A percentile compares a stretch with the other conserved stretches of the same genome.
phyloP scores from a whole-genome alignment of 2,797 vertebrate species.

The Scomberomorus guttatus region DNA sequence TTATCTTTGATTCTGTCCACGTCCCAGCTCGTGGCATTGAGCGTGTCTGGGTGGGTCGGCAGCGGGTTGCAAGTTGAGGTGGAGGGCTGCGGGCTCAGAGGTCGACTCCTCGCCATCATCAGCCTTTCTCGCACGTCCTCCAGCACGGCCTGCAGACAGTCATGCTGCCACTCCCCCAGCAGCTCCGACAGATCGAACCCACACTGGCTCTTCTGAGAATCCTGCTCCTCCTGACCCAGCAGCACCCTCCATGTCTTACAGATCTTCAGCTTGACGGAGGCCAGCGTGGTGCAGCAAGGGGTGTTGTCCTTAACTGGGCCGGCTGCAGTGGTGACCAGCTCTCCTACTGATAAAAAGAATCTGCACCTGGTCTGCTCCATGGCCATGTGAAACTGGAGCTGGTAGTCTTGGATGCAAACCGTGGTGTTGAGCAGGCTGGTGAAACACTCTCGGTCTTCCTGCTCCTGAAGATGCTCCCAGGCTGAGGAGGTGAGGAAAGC shows the following conservation, averaged over 20 bases:
- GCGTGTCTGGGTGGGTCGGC: background rate
- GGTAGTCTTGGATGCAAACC: slow-evolving; percentile 56
- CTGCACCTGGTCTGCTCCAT: slow-evolving; percentile 45
- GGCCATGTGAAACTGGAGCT: slow-evolving; percentile 67
- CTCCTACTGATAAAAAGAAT: slow-evolving; percentile 70
- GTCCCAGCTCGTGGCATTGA: slow-evolving; percentile 58
- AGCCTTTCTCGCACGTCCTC: slow-evolving; percentile 54
- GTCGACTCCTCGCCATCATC: fast-evolving
- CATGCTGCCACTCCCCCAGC: slow-evolving; percentile 71
- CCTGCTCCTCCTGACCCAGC: slow-evolving; percentile 22
- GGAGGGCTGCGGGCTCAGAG: slow-evolving; percentile 20
- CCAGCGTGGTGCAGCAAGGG: slow-evolving; percentile 62
- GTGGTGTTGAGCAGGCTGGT: slow-evolving; percentile 68
- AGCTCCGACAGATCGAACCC: slow-evolving; percentile 61
- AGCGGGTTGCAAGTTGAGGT: slow-evolving; percentile 24
- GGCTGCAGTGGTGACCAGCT: slow-evolving; percentile 38
- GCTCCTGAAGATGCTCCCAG: slow-evolving; percentile 74
- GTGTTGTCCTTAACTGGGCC: slow-evolving; percentile 37
- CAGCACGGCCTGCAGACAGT: slow-evolving; percentile 60
- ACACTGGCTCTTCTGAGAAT: slow-evolving; percentile 52
- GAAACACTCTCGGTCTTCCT: slow-evolving; percentile 71
- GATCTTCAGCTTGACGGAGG: slow-evolving; percentile 64
- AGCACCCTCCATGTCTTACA: slow-evolving; percentile 58
- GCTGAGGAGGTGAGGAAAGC: slow-evolving; percentile 69
- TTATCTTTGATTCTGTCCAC: slow-evolving; percentile 61